Percentiles rank a stretch among this genome's conserved stretches.
These are phyloP conservation scores for Orientallactaga bullata DNA, from an alignment of 2,113 vertebrate genomes.

Conservation along the genomic window DNA sequence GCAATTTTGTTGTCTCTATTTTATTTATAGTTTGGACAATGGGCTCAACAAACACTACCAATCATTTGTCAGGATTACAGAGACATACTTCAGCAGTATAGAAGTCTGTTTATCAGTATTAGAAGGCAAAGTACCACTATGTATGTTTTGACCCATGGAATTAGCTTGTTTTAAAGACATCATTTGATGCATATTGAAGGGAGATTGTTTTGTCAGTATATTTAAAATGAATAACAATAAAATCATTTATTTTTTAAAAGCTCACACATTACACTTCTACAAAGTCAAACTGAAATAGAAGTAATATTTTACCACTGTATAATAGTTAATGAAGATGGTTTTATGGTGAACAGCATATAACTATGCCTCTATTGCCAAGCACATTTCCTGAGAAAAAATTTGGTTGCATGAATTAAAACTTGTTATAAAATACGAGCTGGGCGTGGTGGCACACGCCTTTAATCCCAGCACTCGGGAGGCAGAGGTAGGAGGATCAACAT, in stretches of 20 bases:
- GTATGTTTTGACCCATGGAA: background rate
- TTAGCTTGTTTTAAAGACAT: background rate
- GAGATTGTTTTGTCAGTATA: background rate
- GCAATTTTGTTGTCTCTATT: background rate
- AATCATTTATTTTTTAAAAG: background rate
- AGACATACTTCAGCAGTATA: background rate
- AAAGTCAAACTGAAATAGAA: background rate
- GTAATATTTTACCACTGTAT: background rate
- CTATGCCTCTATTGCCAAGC: background rate
- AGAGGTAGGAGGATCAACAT: no score
- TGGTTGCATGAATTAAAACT: background rate
- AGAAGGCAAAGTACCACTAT: background rate
- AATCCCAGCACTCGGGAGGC: no score
- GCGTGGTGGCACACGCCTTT: no score
- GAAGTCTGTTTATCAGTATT: slow-evolving; percentile 8
- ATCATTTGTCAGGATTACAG: slow-evolving; percentile 2
- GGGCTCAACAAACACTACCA: background rate
- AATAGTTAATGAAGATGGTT: background rate
- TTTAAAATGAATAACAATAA: background rate
- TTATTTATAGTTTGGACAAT: slow-evolving; percentile 8
- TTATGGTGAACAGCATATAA: background rate
- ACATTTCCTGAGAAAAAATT: background rate
- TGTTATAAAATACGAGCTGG: no score
- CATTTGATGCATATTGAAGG: background rate
- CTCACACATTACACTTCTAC: background rate